Base-by-base conservation (phyloP, 2,888 invertebrate species). In the Camponotus fellah region DNA sequence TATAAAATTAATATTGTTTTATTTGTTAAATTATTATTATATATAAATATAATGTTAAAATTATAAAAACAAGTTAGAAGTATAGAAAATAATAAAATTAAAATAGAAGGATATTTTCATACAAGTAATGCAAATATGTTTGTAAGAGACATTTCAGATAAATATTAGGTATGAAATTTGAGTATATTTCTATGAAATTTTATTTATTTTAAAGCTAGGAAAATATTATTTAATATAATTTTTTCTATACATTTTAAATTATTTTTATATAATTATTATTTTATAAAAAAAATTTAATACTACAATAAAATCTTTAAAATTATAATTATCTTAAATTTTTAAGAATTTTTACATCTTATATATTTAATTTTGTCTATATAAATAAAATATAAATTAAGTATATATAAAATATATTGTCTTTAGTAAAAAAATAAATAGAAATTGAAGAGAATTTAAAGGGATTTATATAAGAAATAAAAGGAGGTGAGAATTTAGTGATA, bases 41-140 rank as follows among this genome's bases (percentile, higher is more conserved):
- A 75, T 49, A 14, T 32, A 46, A 43, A n/a, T 14, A 37, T n/a
- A 21, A 40, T 37, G 10, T 32, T 60, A 49, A 49, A 3, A 40
- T 40, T 37, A 21, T 37, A n/a, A 10, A 21, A 40, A 62, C 8
- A 17, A 0, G 12, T 3, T 14, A 46, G 17, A n/a, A n/a, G n/a
- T n/a, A n/a, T n/a, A n/a, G n/a, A 32, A 37, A 60, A 43, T n/a
- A 60, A 8, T 46, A n/a, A 74, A 4, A 74, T 14, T 71, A 71
- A 71, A 53, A 37, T 34, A 9, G 10, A 21, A 53, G n/a, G 17
- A 8, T 8, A 40, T 43, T 14, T 46, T 71, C 12, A 53, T 1
- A 5, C 14, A 0, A 74, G 17, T 17, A 17, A 17, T 17, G 5
- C 17, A 49, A 49, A 49, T 43, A 12, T 43, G 46, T 49, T 49